Percentiles rank a stretch among this genome's conserved stretches.
Conservation (phyloP, 2,888 invertebrate genomes). For the Cephus pulcher region DNA sequence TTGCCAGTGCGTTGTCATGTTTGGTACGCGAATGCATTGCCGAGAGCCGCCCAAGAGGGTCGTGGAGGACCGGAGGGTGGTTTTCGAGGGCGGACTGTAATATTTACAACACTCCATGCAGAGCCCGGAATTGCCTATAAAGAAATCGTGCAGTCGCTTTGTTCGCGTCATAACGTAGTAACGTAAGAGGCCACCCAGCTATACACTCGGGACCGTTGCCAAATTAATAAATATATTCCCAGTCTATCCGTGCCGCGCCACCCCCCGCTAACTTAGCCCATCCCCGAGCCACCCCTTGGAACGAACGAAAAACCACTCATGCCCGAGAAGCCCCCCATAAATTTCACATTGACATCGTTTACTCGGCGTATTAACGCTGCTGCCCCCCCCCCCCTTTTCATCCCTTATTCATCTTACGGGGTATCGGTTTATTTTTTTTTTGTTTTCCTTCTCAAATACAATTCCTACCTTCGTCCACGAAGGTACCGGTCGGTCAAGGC, state of each 20-base stretch:
- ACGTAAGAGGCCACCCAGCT: slow-evolving; percentile 57
- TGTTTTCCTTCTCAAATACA: no score
- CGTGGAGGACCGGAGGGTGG: neutral
- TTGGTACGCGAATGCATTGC: neutral
- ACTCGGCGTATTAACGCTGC: slow-evolving; percentile 20
- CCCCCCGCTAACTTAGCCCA: neutral
- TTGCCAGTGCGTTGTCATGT: no score
- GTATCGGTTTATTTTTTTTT: no score
- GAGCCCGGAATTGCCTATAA: slow-evolving; percentile 65
- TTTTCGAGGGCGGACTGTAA: slow-evolving; percentile 33
- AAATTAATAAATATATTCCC: slow-evolving; percentile 66
- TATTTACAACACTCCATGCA: slow-evolving; percentile 62
- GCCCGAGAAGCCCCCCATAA: slow-evolving; percentile 39
- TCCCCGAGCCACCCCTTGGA: slow-evolving; percentile 13
- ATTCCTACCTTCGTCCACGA: no score
- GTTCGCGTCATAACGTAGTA: slow-evolving; percentile 65
- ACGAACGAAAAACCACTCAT: slow-evolving; percentile 23
- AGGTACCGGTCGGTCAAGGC: no score
- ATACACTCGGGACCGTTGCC: slow-evolving; percentile 60
- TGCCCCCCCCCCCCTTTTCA: no score
- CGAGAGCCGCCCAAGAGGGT: slow-evolving; percentile 20
- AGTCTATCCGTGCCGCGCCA: slow-evolving; percentile 43
- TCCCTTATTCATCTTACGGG: no score
- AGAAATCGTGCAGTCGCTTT: slow-evolving; percentile 64
- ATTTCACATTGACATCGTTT: slow-evolving; percentile 51